Conservation (phyloP, 2,888 invertebrate species). For the Halictus quadricinctus region DNA sequence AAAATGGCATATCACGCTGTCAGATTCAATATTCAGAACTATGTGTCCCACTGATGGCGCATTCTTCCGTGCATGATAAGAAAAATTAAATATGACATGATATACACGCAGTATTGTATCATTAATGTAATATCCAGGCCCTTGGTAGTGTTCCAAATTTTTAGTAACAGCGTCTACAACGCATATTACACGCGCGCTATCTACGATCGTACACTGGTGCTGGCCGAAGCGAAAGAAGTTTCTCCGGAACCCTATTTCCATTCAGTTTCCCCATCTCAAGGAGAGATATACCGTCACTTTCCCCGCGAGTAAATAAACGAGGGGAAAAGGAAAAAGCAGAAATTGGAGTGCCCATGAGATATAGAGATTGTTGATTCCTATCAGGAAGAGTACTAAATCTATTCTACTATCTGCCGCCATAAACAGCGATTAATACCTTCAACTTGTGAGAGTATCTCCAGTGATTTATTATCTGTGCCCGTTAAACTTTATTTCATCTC, state of each 20-base stretch:
- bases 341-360: background rate
- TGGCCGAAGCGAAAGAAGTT: slow-evolving; percentile 1
- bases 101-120: background rate
- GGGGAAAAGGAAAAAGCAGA: background rate
- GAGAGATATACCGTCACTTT: slow-evolving; percentile 4
- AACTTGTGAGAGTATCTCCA: background rate
- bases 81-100: background rate
- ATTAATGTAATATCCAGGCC: background rate
- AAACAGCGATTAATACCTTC: background rate
- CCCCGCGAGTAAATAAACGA: background rate
- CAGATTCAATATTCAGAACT: background rate
- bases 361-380: slow-evolving; percentile 11
- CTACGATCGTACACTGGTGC: background rate
- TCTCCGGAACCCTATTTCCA: slow-evolving; percentile 2
- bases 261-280: background rate
- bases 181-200: background rate
- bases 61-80: background rate
- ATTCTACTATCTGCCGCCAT: background rate
- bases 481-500: background rate
- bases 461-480: background rate
- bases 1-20: background rate
- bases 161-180: background rate
- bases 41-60: background rate
- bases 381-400: background rate
- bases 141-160: background rate